Evolutionary conservation across 35 echinoderm and acorn worm genomes (phyloP).

Genomic region (Hemicentrotus pulcherrimus): DNA sequence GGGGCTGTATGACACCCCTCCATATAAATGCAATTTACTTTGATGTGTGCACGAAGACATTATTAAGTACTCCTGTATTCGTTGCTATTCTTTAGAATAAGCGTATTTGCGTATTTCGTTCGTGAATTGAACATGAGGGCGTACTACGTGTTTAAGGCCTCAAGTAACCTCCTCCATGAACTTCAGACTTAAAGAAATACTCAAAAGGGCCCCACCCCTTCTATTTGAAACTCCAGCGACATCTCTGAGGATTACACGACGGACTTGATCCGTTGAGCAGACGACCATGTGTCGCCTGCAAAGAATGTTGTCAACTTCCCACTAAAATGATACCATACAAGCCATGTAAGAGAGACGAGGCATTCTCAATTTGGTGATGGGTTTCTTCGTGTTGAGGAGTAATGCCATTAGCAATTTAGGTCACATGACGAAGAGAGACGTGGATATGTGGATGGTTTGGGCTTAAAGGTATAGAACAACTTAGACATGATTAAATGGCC

Average conservation of each 20-base stretch:
- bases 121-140: too few relatives aligned
- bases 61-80: too few relatives aligned
- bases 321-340: background rate
- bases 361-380: background rate
- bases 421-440: background rate
- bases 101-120: too few relatives aligned
- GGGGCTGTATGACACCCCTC: too few relatives aligned
- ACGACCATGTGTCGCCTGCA: background rate
- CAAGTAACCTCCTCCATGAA: too few relatives aligned
- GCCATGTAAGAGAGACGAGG: background rate
- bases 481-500: too few relatives aligned
- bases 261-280: background rate
- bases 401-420: background rate
- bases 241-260: background rate
- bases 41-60: too few relatives aligned
- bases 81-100: too few relatives aligned
- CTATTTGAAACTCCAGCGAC: background rate
- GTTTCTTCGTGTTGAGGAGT: background rate
- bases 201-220: background rate
- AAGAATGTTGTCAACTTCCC: background rate
- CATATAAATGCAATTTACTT: too few relatives aligned
- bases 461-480: background rate
- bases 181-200: too few relatives aligned
- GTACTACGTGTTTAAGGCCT: too few relatives aligned
- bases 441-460: background rate